Conservation (phyloP, 1,140 invertebrate genomes). For the Colletes gigas region DNA sequence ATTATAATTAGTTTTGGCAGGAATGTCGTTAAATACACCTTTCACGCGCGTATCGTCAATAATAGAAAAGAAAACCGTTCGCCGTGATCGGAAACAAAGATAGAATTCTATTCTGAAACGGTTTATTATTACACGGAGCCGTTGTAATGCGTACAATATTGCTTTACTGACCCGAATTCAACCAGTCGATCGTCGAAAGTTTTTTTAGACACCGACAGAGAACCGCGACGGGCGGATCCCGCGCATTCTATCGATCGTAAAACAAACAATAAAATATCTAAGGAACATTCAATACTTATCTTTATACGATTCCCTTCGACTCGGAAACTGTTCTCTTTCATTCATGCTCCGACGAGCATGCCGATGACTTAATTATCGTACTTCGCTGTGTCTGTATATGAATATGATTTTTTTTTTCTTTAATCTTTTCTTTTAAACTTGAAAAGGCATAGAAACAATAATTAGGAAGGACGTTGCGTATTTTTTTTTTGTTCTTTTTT, state of each 20-base stretch:
- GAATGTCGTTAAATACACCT: slow-evolving; percentile 68
- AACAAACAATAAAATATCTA: slow-evolving; percentile 57
- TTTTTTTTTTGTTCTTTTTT: slow-evolving; percentile 12
- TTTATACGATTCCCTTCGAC: slow-evolving; percentile 51
- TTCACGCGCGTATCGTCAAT: slow-evolving; percentile 17
- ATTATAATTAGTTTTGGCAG: slow-evolving; percentile 72
- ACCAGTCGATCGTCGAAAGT: slow-evolving; percentile 41
- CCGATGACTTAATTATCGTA: slow-evolving; percentile 38
- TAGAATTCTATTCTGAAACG: slow-evolving; percentile 53
- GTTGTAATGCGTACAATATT: slow-evolving; percentile 56
- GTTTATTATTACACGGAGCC: slow-evolving; percentile 55
- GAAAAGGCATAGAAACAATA: slow-evolving; percentile 64
- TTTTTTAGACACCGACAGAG: slow-evolving; percentile 24
- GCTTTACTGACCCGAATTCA: slow-evolving; percentile 45
- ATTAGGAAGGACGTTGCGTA: slow-evolving; percentile 63
- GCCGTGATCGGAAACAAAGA: slow-evolving; percentile 44
- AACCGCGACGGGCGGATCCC: slow-evolving; percentile 18
- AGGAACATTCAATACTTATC: slow-evolving; percentile 62
- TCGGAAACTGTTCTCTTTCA: slow-evolving; percentile 23
- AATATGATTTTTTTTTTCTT: slow-evolving; percentile 37
- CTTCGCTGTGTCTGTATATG: slow-evolving; percentile 56
- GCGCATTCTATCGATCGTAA: slow-evolving; percentile 36
- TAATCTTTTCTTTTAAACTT: slow-evolving; percentile 16
- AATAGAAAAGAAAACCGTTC: not conserved
- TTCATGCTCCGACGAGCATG: slow-evolving; percentile 30